Evolutionary conservation across 1,140 invertebrate genomes (phyloP).

Genomic region (Eriosoma lanigerum): DNA sequence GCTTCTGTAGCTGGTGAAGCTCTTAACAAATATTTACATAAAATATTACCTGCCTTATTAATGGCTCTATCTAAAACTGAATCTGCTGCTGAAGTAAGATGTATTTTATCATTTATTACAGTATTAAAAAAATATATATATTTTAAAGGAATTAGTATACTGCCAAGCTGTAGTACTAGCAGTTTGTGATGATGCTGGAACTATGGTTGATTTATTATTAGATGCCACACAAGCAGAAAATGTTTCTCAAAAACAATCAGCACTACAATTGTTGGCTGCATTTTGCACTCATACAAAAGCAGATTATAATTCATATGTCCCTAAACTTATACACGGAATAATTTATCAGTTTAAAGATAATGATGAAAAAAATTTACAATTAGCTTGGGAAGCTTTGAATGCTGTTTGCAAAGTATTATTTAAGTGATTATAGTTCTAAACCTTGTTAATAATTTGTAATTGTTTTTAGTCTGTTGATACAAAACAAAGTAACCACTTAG

Average conservation of each 20-base stretch:
- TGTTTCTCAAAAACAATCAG: constrained; percentile 67
- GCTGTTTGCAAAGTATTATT: constrained; percentile 77
- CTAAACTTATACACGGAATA: constrained; percentile 83
- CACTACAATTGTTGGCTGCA: constrained; percentile 81
- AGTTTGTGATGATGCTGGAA: constrained; percentile 82
- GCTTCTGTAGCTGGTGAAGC: constrained; percentile 91
- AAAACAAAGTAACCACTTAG: constrained; percentile 61
- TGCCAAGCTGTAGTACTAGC: constrained; percentile 91
- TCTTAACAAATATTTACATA: constrained; percentile 85
- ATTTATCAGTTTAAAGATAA: constrained; percentile 81
- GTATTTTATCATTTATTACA: constrained; percentile 45
- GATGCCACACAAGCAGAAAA: constrained; percentile 71
- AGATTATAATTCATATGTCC: constrained; percentile 83
- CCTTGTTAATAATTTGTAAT: constrained; percentile 15
- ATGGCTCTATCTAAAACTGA: constrained; percentile 72
- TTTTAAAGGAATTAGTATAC: constrained; percentile 76
- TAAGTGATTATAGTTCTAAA: no score
- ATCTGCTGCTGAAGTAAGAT: constrained; percentile 32
- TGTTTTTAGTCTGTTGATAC: constrained; percentile 68
- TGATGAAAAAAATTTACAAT: constrained; percentile 74
- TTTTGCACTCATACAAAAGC: constrained; percentile 87
- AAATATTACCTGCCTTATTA: constrained; percentile 88
- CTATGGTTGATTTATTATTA: constrained; percentile 85
- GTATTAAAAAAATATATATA: neutral
- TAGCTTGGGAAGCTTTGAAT: constrained; percentile 86